Evolutionary conservation across 92 coral and sea anemone species (phyloP), one percentile per base, ranked within the genome.

Genomic region (Epizoanthus stellaris): DNA sequence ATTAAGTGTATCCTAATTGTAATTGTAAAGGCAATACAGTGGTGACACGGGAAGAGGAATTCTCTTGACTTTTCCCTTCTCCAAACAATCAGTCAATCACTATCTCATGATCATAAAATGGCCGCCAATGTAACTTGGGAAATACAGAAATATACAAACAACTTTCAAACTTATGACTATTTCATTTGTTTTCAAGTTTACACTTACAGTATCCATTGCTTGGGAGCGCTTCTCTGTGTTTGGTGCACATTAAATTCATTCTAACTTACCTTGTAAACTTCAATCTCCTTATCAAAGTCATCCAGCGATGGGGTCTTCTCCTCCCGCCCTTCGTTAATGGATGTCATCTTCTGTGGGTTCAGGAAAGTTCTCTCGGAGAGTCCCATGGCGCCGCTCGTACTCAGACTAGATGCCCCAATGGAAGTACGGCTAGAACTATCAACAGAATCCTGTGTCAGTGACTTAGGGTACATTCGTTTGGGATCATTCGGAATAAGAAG

Each of bases 231-330:
- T 49, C 12, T 49, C 2, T 49, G 54, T 7, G 54, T 49, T 49
- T 49, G 10, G 11, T 5, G 54, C 8, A 8, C 54, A 49, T 49
- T 21, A 39, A 3, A n/a, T 49, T 23, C 47, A 53, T 80, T 23
- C 5, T 6, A 15, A 53, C 84, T 81, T 64, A 96, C 99, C 94
- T 93, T 89, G 82, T 94, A 96, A 80, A 96, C 95, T 81, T 96
- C 99, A 38, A 96, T 95, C 76, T 96, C 99, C 83, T 92, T 94
- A 90, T 96, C 99, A 54, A 96, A 96, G 89, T 96, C 99, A 60
- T 96, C 99, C 61, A 96, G 88, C 2, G 98, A 94, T 17, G 99
- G 99, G 13, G 87, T 90, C 58, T 93, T 92, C 25, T 89, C 88
- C 73, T 91, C 93, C 54, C 89, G 85, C 34, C 84, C 80, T 61